Conservation (phyloP, 2,113 vertebrate species). For the Ciconia stormi region DNA sequence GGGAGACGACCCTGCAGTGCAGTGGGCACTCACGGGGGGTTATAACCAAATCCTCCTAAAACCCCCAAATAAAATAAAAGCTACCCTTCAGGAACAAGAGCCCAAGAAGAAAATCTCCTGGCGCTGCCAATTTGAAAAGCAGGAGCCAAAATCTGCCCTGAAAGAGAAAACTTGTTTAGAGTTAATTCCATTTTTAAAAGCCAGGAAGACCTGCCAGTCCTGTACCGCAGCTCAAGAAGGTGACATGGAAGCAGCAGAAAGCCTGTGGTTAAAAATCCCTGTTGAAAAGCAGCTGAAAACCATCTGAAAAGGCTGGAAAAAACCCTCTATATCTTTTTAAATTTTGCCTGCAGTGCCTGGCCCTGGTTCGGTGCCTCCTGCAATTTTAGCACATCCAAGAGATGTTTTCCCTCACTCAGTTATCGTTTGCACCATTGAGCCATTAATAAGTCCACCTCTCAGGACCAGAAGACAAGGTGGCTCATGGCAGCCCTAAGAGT, state of each 20-base stretch:
- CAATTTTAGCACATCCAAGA: neutral
- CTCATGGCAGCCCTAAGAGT: neutral
- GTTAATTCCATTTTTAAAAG: neutral
- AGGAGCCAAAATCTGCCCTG: neutral
- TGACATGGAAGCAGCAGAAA: neutral
- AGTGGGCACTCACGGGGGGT: rapidly evolving
- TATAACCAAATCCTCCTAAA: neutral
- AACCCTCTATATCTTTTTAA: neutral
- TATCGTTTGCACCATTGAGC: rapidly evolving
- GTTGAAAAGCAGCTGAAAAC: neutral
- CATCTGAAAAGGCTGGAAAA: neutral
- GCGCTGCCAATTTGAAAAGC: rapidly evolving
- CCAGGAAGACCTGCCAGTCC: neutral
- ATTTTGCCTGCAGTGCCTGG: neutral
- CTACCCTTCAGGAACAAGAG: neutral
- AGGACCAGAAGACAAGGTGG: neutral
- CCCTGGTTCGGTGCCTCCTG: neutral
- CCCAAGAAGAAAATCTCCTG: neutral
- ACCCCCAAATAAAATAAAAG: neutral
- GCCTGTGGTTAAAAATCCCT: neutral
- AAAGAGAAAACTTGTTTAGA: neutral
- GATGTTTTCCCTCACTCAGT: neutral
- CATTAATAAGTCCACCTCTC: neutral
- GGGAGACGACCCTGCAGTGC: rapidly evolving
- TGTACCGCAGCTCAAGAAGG: neutral